Conservation (phyloP, 2,888 invertebrate genomes). For the Platynereis dumerilii region DNA sequence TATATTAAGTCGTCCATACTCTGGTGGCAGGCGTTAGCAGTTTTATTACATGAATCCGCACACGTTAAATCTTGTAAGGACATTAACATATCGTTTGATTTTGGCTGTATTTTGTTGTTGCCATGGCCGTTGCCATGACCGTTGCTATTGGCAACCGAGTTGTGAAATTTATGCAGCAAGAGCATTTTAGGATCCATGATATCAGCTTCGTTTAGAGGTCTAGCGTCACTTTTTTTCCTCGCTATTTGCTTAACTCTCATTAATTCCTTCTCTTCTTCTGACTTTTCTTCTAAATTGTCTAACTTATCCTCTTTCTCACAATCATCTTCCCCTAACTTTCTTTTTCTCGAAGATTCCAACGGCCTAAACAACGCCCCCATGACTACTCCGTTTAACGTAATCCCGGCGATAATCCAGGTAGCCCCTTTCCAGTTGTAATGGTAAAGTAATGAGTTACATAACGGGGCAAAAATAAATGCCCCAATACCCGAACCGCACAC, state of each 20-base stretch:
- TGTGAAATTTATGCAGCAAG: not conserved
- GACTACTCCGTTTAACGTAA: conserved; percentile 77
- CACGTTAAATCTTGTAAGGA: not conserved
- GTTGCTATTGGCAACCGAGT: not conserved
- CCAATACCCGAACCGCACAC: conserved; percentile 97
- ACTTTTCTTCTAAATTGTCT: not conserved
- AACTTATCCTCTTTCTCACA: too few species aligned
- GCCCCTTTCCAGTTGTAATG: conserved; percentile 78
- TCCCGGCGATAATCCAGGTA: conserved; percentile 79
- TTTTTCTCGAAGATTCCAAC: conserved; percentile 65
- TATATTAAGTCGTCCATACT: conserved; percentile 14
- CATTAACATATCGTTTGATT: conserved; percentile 4
- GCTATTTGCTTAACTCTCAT: not conserved
- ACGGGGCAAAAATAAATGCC: conserved; percentile 83
- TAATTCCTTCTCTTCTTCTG: not conserved
- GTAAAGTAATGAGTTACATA: conserved; percentile 73
- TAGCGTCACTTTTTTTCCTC: not conserved
- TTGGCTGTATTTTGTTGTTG: not conserved
- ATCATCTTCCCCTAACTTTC: not conserved
- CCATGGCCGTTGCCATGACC: not conserved
- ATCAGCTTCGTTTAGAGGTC: not conserved
- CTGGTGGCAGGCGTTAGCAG: not conserved
- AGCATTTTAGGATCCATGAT: not conserved
- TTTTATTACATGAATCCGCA: not conserved
- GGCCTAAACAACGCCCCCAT: conserved; percentile 86